Evolutionary conservation across 2,113 vertebrate species (phyloP).

Genomic region (Cebidichthys violaceus): DNA sequence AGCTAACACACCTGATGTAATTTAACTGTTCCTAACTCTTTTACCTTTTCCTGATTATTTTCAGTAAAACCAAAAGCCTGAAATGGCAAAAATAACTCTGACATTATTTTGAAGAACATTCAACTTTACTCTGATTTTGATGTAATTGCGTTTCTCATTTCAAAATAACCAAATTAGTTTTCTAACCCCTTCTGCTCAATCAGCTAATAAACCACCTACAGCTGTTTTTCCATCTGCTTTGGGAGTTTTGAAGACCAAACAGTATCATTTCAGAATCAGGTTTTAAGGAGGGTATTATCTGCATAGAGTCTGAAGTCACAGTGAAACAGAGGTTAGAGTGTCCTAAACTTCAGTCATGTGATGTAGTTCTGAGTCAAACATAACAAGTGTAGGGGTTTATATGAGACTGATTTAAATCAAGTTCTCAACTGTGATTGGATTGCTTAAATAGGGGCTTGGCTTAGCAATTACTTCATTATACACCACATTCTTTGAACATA

Average conservation of each 20-base stretch:
- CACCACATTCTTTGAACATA: not conserved
- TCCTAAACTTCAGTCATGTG: not conserved
- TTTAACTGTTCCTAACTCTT: not conserved
- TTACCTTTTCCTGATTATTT: not conserved
- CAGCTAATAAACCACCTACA: not conserved
- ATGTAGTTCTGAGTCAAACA: not conserved
- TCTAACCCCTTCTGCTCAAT: not conserved
- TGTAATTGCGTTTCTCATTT: not conserved
- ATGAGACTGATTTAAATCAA: not conserved
- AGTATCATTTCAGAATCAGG: not conserved
- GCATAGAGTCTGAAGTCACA: slow-evolving; percentile 16
- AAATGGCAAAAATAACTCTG: not conserved
- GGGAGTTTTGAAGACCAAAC: not conserved
- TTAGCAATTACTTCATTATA: not conserved
- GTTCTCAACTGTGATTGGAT: not conserved
- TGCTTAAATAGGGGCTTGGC: not conserved
- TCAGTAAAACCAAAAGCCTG: not conserved
- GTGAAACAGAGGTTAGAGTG: not conserved
- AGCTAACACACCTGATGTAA: not conserved
- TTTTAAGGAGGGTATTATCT: slow-evolving; percentile 34
- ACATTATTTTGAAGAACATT: not conserved
- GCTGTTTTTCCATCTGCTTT: not conserved
- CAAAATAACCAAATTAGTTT: not conserved
- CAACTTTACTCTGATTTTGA: not conserved
- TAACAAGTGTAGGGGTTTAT: not conserved